Percentiles rank a stretch among this genome's conserved stretches.
Conservation (phyloP, 2,888 invertebrate species). For the Bruchidius siliquastri region DNA sequence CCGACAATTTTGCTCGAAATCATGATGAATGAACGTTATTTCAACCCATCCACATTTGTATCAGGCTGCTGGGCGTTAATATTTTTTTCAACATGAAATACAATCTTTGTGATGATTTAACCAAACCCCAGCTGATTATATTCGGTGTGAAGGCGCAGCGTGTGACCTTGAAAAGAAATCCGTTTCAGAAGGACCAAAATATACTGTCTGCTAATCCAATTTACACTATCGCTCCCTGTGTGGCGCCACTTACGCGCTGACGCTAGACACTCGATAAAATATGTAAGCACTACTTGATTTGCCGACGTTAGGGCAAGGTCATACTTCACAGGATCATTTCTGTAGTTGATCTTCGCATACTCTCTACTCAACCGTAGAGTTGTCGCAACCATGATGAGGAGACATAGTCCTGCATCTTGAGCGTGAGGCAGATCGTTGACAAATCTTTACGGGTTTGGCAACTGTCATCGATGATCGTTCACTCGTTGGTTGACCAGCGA, state of each 20-base stretch:
- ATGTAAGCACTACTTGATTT: neutral
- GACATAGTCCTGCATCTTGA: slow-evolving; percentile 52
- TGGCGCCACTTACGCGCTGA: neutral
- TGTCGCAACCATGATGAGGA: too few species aligned
- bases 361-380: too few species aligned
- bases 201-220: neutral
- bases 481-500: slow-evolving; percentile 16
- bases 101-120: too few species aligned
- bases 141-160: too few species aligned
- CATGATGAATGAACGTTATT: too few species aligned
- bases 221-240: neutral
- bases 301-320: slow-evolving; percentile 30
- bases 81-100: too few species aligned
- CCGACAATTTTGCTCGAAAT: too few species aligned
- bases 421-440: slow-evolving; percentile 46
- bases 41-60: too few species aligned
- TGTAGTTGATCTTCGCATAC: slow-evolving; percentile 61
- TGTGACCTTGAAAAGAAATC: too few species aligned
- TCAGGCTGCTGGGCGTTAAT: too few species aligned
- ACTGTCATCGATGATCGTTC: slow-evolving; percentile 43
- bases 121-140: too few species aligned
- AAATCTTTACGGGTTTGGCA: slow-evolving; percentile 6
- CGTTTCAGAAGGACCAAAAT: neutral
- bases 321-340: slow-evolving; percentile 64
- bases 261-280: neutral